These are phyloP conservation scores for Sycobia sp. DNA, from an alignment of 1,140 invertebrate genomes.

Conservation along the genomic window DNA sequence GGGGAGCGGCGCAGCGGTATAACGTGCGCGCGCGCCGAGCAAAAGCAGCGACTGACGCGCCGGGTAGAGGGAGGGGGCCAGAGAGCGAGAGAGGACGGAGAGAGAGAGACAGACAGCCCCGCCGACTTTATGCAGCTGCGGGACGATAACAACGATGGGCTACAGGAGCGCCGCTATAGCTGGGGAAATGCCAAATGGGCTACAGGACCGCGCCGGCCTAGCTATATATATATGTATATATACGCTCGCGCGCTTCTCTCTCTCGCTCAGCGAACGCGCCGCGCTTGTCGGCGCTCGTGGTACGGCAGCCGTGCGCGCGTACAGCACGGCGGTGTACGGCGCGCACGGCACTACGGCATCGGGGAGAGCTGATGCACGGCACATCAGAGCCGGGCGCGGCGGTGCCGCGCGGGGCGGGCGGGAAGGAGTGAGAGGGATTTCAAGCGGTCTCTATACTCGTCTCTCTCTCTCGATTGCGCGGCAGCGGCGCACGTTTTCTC, in stretches of 20 bases:
- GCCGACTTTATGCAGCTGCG: constrained; percentile 65
- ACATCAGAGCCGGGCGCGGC: constrained; percentile 30
- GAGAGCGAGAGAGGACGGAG: constrained; percentile 18
- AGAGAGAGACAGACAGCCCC: constrained; percentile 47
- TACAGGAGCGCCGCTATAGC: constrained; percentile 63
- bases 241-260: constrained; percentile 43
- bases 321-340: constrained; percentile 25
- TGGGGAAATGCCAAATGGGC: constrained; percentile 66
- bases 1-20: constrained; percentile 16
- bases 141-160: constrained; percentile 66
- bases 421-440: constrained; percentile 43
- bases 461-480: constrained; percentile 12
- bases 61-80: constrained; percentile 20
- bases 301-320: constrained; percentile 49
- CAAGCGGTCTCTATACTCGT: constrained; percentile 42
- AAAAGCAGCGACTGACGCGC: constrained; percentile 38
- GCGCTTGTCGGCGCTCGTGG: constrained; percentile 46
- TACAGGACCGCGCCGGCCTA: constrained; percentile 56
- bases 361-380: no score
- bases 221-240: constrained; percentile 56
- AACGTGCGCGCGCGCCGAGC: constrained; percentile 27
- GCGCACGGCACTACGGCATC: constrained; percentile 1
- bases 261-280: no score
- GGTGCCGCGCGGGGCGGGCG: constrained; percentile 43
- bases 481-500: constrained; percentile 21